Base-by-base conservation (phyloP, 2,888 invertebrate genomes). In the Augiades crinisus region DNA sequence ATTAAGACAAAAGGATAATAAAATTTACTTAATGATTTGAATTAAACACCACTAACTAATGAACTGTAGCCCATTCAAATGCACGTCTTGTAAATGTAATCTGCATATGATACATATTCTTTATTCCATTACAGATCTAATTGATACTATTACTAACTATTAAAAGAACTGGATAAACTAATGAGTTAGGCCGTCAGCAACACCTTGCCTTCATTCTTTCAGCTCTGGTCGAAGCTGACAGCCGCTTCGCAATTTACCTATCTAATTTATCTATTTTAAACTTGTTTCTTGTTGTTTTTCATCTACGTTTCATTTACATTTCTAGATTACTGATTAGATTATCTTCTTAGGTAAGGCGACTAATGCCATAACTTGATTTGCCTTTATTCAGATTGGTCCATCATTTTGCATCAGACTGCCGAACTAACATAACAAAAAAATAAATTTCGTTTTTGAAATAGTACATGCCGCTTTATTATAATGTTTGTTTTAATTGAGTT, bases 211-310 rank as follows among this genome's bases (percentile, higher is more conserved):
- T n/a, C 36, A 36, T 16, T 46, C 46, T 36, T 12, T 24, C 8
- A 17, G 17, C 16, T 34, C 46, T 36, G n/a, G 24, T 41, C n/a
- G 12, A 12, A 36, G 36, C 36, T 24, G 24, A 19, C 37, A 46
- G 10, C 36, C 24, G 24, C 24, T 17, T 30, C 30, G 30, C 17
- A 17, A 30, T 19, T 31, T 10, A 31, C 31, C 31, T 43, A 31
- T 43, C 31, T 19, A 1, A 7, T 27, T 24, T 30, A 27, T 43
- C 19, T 43, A 27, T 43, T 31, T 6, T 0, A 7, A 7, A 38
- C 16, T 8, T 8, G 5, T 1, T 41, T 30, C 6, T 30, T 30
- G 5, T 6, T 7, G 8, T 12, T 22, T 34, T 45, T 30, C 27
- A 43, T 7, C 3, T 30, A 30, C 8, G 14, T 5, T 0, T 1